Base-by-base conservation (phyloP, 1,140 invertebrate genomes). In the Uloborus diversus region DNA sequence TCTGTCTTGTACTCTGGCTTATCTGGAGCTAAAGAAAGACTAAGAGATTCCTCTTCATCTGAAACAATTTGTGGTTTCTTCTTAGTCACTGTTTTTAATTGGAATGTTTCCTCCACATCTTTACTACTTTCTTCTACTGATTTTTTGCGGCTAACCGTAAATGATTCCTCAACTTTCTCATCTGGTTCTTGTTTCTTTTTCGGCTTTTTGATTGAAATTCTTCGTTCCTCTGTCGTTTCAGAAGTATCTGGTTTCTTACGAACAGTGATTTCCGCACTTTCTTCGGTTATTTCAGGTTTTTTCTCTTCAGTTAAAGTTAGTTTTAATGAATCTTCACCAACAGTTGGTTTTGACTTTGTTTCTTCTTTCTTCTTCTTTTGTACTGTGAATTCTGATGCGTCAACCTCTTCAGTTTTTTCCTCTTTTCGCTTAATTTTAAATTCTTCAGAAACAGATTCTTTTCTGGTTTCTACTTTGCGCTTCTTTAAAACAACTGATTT, bases 341-440 rank as follows among this genome's bases (percentile, higher is more conserved):
- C 47, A 2, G 70, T 35, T 3, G 33, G 14, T 27, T 64, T 20
- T 37, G 28, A 7, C 27, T 62, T 64, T 23, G 85, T 33, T 84
- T 86, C 85, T 75, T 86, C 85, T 68, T 84, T 86, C 87, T 87
- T 89, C 84, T 88, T 87, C 42, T 84, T 81, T 27, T 83, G 85
- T n/a, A 53, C 49, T 4, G 17, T 53, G 23, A 42, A 13, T 42
- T 42, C 17, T 17, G 17, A 42, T 42, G 37, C 17, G 37, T 42
- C 37, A 13, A 13, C 37, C 35, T 91, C 88, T 88, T 93, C 92
- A 35, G 90, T 90, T 81, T 92, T 84, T 28, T 85, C 84, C 4
- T 76, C 37, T 13, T 73, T 61, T 0, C 28, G 35, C 13, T 64
- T 56, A 27, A 78, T 42, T 28, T 28, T 78, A 27, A 78, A 57